Percentiles rank a stretch among this genome's conserved stretches.
Evolutionary conservation across 2,113 vertebrate genomes (phyloP).

Genomic region (Vireo altiloquus): DNA sequence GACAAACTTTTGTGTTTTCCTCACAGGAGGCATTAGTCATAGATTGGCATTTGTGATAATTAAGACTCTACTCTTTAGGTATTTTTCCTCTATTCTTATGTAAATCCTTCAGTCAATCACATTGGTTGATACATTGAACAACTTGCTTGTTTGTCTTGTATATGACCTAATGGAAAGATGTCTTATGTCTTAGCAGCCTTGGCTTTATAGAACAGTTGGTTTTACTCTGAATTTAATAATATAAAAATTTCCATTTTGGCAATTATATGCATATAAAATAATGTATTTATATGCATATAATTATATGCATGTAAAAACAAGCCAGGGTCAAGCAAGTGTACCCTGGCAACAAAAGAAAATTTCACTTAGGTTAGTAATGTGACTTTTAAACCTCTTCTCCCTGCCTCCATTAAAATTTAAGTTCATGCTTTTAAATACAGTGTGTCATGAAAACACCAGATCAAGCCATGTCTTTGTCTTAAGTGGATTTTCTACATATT

Average conservation of each 20-base stretch:
- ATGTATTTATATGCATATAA: background rate
- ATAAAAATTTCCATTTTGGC: background rate
- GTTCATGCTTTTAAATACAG: background rate
- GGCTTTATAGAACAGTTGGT: background rate
- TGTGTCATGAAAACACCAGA: background rate
- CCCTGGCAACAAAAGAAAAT: background rate
- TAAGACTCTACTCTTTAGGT: background rate
- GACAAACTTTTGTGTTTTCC: background rate
- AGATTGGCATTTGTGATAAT: constrained; percentile 23
- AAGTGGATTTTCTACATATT: background rate
- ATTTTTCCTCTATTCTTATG: constrained; percentile 9
- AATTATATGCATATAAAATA: background rate
- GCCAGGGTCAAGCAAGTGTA: background rate
- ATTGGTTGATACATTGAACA: background rate
- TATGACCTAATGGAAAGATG: background rate
- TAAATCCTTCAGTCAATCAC: background rate
- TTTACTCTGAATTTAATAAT: background rate
- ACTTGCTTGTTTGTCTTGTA: background rate
- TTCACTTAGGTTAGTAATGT: background rate
- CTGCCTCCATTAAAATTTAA: background rate
- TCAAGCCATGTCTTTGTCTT: background rate
- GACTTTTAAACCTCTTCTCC: background rate
- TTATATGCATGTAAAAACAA: background rate
- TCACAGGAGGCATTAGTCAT: background rate
- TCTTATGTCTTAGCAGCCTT: background rate